phyloP scores from a whole-genome alignment of 1,140 invertebrate genomes.

The Trichoplusia ni region DNA sequence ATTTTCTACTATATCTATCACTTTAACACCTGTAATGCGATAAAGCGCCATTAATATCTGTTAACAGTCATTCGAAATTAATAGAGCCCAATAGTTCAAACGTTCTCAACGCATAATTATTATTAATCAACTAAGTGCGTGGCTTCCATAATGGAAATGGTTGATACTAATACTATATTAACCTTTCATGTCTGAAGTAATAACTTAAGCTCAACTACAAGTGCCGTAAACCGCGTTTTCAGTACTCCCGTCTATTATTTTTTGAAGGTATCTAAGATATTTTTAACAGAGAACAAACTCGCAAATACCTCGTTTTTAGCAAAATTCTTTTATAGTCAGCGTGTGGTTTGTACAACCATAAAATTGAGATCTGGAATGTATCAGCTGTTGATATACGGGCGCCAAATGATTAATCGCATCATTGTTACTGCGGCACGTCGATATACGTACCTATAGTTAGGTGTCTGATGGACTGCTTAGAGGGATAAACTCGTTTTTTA shows the following conservation, averaged over 20 bases:
- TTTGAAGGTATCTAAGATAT: too few species aligned
- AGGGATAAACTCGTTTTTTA: constrained; percentile 63
- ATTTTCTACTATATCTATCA: too few species aligned
- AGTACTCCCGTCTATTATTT: too few species aligned
- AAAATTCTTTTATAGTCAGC: constrained; percentile 61
- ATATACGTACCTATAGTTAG: constrained; percentile 34
- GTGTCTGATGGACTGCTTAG: constrained; percentile 50
- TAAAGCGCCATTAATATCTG: not conserved
- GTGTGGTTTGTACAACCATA: constrained; percentile 63
- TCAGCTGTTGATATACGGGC: constrained; percentile 65
- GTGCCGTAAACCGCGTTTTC: too few species aligned
- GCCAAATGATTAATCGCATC: constrained; percentile 64
- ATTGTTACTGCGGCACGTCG: constrained; percentile 54
- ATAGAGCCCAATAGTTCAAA: not conserved
- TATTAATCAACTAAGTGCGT: constrained; percentile 16
- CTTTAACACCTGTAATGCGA: not conserved
- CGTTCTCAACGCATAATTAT: constrained; percentile 3
- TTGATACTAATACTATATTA: too few species aligned
- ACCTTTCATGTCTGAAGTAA: too few species aligned
- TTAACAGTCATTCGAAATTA: constrained; percentile 2
- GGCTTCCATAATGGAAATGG: not conserved
- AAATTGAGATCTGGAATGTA: constrained; percentile 65
- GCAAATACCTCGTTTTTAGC: constrained; percentile 56
- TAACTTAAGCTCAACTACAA: too few species aligned
- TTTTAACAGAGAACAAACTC: constrained; percentile 39